Evolutionary conservation across 1,140 invertebrate genomes (phyloP).

Genomic region (Drosophila bipectinata): DNA sequence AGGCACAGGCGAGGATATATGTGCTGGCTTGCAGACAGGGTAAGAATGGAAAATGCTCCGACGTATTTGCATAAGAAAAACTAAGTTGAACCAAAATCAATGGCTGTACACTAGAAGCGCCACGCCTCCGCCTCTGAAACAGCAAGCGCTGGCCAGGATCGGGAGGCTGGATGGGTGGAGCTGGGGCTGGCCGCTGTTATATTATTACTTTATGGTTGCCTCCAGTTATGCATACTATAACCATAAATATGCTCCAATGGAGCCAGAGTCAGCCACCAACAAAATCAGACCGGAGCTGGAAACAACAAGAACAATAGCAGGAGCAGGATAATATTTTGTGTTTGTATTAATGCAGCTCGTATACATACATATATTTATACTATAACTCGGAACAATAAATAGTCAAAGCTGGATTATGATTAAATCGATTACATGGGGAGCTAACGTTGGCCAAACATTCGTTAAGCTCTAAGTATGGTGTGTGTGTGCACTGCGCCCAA

Average conservation of each 20-base stretch:
- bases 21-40: constrained; percentile 25
- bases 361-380: constrained; percentile 81
- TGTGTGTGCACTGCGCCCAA: constrained; percentile 60
- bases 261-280: constrained; percentile 43
- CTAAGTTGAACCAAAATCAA: constrained; percentile 79
- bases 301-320: constrained; percentile 36
- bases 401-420: constrained; percentile 82
- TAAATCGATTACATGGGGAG: constrained; percentile 79
- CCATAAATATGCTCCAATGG: constrained; percentile 74
- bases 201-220: constrained; percentile 82
- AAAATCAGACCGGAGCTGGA: constrained; percentile 18
- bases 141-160: constrained; percentile 12
- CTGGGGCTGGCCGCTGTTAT: constrained; percentile 52
- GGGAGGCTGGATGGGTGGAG: not conserved
- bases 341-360: constrained; percentile 76
- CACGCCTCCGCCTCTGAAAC: constrained; percentile 63
- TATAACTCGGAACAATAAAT: constrained; percentile 82
- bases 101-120: constrained; percentile 70
- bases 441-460: constrained; percentile 47
- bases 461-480: constrained; percentile 18
- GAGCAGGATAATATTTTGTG: constrained; percentile 70
- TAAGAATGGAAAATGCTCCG: constrained; percentile 71
- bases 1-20: constrained; percentile 13
- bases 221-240: constrained; percentile 82
- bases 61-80: constrained; percentile 80